phyloP scores from a whole-genome alignment of 30 jellyfish, hydroid and myxozoan species.

The Aurelia aurita complex sp. Pacific region DNA sequence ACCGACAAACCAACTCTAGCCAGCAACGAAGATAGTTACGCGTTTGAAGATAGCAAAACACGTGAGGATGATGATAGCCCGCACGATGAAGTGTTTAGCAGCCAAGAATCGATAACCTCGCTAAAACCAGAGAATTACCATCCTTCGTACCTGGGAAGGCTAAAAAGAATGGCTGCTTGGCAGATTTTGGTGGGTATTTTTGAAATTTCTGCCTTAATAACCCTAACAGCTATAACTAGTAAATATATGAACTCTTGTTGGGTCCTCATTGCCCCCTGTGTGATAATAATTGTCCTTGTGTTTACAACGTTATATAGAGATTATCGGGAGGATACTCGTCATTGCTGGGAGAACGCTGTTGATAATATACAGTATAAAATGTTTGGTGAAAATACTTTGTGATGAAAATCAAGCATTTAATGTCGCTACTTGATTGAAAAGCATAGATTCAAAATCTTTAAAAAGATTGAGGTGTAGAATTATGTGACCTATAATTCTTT shows the following conservation, averaged over 20 bases:
- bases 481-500: too few species aligned
- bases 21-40: background rate
- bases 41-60: background rate
- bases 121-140: background rate
- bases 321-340: slow-evolving; percentile 15
- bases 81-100: slow-evolving; percentile 2
- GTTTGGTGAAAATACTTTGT: slow-evolving; percentile 12
- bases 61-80: background rate
- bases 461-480: too few species aligned
- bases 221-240: slow-evolving; percentile 23
- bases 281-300: background rate
- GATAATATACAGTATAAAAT: slow-evolving; percentile 20
- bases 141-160: background rate
- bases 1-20: background rate
- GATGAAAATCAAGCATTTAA: background rate
- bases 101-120: background rate
- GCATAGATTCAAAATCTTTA: too few species aligned
- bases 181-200: slow-evolving; percentile 13
- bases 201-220: slow-evolving; percentile 10
- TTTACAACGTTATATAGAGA: slow-evolving; percentile 42
- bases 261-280: slow-evolving; percentile 37
- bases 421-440: too few species aligned
- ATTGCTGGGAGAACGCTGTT: slow-evolving; percentile 27
- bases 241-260: slow-evolving; percentile 8
- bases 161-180: slow-evolving; percentile 39